Evolutionary conservation across 2,888 invertebrate genomes (phyloP), one percentile per base, ranked within the genome.

Genomic region (Scaeva pyrastri): DNA sequence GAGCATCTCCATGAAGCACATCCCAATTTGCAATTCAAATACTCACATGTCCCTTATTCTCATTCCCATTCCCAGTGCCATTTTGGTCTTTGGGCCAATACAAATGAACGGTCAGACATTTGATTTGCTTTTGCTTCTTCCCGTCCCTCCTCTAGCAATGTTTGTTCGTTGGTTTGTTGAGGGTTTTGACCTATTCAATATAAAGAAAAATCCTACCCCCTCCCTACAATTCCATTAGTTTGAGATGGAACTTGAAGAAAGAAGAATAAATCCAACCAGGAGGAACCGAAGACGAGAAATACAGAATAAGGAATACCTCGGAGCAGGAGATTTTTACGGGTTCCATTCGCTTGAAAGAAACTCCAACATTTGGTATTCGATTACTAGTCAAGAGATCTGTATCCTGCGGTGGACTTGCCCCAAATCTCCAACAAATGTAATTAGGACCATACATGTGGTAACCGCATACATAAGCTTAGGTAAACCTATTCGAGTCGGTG

Each of bases 381-480:
- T 85, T 85, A 80, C 80, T 85, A 72, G 80, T 76, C 72, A 68
- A 85, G 71, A 76, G 75, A 72, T 72, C 55, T 66, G 72, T 76
- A 76, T 72, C 80, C 84, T 80, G 84, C 72, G 80, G 84, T 72
- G 68, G 76, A 68, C 72, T 60, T 75, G 75, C 60, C 80, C 80
- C 58, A 85, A 80, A 85, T 76, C 85, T 80, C 85, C 72, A 73
- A 85, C 80, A 80, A 85, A 85, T 85, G 80, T 85, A 80, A 85
- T 85, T 85, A 85, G 80, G 72, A 80, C 80, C 85, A 72, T 80
- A 79, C 85, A 79, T 58, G 66, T 66, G 85, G 85, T 66, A 72
- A 81, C 80, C 80, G 62, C 85, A 85, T 75, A 76, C 75, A 85
- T 76, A 80, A 76, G 66, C 60, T 48, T 50, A 60, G 39, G 60